A percentile compares a stretch with the other conserved stretches of the same genome.
Conservation (phyloP, 2,797 vertebrate genomes). For the Molossus alvarezi region DNA sequence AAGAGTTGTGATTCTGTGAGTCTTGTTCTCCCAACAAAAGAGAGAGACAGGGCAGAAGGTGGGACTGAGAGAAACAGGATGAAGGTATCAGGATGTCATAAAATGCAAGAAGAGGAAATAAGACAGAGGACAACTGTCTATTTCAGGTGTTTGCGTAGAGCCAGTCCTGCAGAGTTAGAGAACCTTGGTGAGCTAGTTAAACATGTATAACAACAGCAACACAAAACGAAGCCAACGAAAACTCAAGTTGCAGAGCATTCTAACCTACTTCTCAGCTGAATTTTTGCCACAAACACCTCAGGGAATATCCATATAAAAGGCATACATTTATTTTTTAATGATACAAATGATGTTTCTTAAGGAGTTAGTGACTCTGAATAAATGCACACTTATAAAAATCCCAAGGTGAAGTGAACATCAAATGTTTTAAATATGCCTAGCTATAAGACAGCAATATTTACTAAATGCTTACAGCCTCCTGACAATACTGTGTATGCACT, state of each 20-base stretch:
- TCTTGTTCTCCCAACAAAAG: constrained; percentile 5
- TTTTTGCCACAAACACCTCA: background rate
- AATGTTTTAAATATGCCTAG: background rate
- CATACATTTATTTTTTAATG: background rate
- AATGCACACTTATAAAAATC: constrained; percentile 15
- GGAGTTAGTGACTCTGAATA: background rate
- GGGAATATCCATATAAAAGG: background rate
- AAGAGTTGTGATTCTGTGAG: background rate
- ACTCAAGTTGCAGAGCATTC: background rate
- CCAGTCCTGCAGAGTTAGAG: background rate
- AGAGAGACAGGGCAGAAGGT: background rate
- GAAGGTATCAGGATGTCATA: background rate
- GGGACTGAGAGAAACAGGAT: background rate
- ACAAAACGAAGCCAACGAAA: background rate
- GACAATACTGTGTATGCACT: background rate
- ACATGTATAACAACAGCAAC: background rate
- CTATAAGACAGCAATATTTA: background rate
- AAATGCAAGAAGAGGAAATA: background rate
- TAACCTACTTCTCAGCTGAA: background rate
- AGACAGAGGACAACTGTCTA: background rate
- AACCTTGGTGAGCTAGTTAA: background rate
- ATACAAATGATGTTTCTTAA: background rate
- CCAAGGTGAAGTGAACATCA: background rate
- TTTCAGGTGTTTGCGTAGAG: background rate
- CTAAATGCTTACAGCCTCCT: constrained; percentile 23